A percentile compares a stretch with the other conserved stretches of the same genome.
Conservation (phyloP, 2,888 invertebrate genomes). For the Heterodera filipjevi region DNA sequence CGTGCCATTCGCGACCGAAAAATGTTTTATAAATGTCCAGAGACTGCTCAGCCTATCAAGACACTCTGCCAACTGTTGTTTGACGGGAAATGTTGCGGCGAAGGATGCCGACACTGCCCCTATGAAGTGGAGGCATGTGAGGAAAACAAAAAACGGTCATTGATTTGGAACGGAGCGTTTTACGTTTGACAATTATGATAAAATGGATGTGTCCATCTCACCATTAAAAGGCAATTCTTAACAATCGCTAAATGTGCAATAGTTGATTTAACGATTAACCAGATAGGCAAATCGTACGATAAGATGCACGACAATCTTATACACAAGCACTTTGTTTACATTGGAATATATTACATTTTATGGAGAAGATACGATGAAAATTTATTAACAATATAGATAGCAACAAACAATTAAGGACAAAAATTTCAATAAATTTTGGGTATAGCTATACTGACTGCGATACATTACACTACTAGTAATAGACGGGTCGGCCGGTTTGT, state of each 20-base stretch:
- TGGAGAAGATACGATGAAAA: not conserved
- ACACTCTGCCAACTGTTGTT: slow-evolving; percentile 47
- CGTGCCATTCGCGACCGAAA: slow-evolving; percentile 57
- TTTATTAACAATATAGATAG: slow-evolving; percentile 9
- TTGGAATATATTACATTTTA: too few species aligned
- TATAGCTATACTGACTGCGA: not conserved
- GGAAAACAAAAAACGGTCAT: slow-evolving; percentile 45
- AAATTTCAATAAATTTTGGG: not conserved
- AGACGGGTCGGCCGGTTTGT: too few species aligned
- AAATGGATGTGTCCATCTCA: too few species aligned
- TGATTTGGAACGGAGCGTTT: slow-evolving; percentile 61
- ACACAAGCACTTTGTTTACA: too few species aligned
- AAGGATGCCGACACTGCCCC: slow-evolving; percentile 63
- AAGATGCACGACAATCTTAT: too few species aligned
- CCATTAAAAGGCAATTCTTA: too few species aligned
- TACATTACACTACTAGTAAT: not conserved
- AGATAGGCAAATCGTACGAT: too few species aligned
- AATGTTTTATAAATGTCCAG: slow-evolving; percentile 41
- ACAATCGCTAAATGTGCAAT: too few species aligned
- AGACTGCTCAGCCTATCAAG: slow-evolving; percentile 17
- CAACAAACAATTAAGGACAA: not conserved
- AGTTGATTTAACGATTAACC: too few species aligned
- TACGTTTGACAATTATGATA: too few species aligned
- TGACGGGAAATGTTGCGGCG: slow-evolving; percentile 61
- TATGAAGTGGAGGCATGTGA: slow-evolving; percentile 56